Percentiles rank a stretch among this genome's conserved stretches.
Conservation (phyloP, 2,888 invertebrate genomes). For the Ashinkailepas kermadecensis region DNA sequence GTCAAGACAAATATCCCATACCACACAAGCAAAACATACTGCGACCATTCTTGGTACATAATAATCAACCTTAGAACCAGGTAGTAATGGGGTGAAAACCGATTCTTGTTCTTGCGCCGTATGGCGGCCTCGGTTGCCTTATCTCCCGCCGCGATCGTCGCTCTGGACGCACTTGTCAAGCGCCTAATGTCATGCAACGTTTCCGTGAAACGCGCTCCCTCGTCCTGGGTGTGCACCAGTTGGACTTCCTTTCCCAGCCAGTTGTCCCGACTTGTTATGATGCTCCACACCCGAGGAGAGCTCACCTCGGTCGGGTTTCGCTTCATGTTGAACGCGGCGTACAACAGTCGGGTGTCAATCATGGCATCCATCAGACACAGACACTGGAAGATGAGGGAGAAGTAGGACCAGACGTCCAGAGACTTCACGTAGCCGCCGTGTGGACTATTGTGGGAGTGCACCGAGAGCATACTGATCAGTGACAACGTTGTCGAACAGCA, state of each 20-base stretch:
- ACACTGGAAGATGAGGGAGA: not conserved
- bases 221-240: not conserved
- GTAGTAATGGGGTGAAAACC: not conserved
- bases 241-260: not conserved
- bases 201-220: not conserved
- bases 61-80: not conserved
- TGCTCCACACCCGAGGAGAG: not conserved
- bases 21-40: not conserved
- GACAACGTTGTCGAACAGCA: not conserved
- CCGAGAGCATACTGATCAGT: not conserved
- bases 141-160: not conserved
- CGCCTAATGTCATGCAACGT: not conserved
- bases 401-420: not conserved
- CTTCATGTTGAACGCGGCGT: not conserved
- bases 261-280: not conserved
- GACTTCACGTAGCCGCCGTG: not conserved
- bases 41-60: not conserved
- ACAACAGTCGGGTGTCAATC: not conserved
- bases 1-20: not conserved
- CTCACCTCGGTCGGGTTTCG: not conserved
- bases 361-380: not conserved
- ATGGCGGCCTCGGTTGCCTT: not conserved
- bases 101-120: too few species aligned
- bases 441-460: not conserved
- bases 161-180: not conserved